phyloP scores from a whole-genome alignment of 1,140 invertebrate species.

The Drosophila pandora region DNA sequence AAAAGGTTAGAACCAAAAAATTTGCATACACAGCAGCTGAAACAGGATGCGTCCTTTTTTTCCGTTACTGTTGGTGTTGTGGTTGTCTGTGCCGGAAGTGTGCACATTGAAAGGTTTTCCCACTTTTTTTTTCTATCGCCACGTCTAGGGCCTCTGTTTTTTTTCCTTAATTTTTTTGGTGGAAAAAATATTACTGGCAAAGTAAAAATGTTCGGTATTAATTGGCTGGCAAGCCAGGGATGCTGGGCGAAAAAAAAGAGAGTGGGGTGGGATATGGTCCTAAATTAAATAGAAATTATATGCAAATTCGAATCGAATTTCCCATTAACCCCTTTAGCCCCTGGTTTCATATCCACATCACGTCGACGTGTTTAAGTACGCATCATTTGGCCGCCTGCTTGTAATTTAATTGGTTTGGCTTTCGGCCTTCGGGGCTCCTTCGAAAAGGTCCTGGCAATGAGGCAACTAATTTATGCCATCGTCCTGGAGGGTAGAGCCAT shows the following conservation, averaged over 20 bases:
- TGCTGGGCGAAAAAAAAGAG: constrained; percentile 2
- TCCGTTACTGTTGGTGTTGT: constrained; percentile 32
- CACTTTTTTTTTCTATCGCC: constrained; percentile 8
- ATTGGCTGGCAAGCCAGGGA: constrained; percentile 52
- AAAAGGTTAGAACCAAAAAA: constrained; percentile 73
- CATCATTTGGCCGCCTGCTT: constrained; percentile 74
- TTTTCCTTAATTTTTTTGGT: constrained; percentile 15
- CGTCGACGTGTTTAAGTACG: constrained; percentile 81
- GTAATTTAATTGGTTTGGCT: constrained; percentile 80
- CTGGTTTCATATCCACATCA: constrained; percentile 62
- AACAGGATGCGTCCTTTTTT: constrained; percentile 62
- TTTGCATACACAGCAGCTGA: constrained; percentile 80
- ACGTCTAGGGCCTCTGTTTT: neutral
- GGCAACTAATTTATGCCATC: constrained; percentile 73
- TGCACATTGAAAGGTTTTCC: constrained; percentile 58
- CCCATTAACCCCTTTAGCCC: constrained; percentile 65
- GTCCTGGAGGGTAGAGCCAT: constrained; percentile 21
- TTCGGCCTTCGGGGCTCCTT: constrained; percentile 27
- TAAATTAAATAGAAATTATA: constrained; percentile 78
- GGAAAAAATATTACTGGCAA: constrained; percentile 58
- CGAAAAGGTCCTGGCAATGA: constrained; percentile 45
- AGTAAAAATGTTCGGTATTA: constrained; percentile 71
- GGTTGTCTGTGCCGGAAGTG: constrained; percentile 79
- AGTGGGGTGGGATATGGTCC: constrained; percentile 3
- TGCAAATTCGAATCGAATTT: constrained; percentile 73